Conservation (phyloP, 2,113 vertebrate genomes). For the Megaceryle torquata region DNA sequence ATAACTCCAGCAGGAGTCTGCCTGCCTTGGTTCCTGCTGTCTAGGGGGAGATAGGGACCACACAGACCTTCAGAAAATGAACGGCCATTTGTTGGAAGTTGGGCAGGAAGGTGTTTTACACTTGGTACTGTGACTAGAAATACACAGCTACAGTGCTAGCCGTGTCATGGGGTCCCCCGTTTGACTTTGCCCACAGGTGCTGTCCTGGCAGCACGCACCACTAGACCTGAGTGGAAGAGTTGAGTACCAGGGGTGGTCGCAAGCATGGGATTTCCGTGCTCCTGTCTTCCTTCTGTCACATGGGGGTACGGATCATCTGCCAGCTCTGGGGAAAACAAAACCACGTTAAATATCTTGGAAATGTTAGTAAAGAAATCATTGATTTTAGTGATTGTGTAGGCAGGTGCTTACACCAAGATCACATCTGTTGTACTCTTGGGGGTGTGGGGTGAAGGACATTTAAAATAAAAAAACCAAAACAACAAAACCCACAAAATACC, state of each 20-base stretch:
- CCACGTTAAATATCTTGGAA: neutral
- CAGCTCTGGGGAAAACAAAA: neutral
- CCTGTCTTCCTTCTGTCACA: neutral
- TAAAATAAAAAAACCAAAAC: too few species aligned
- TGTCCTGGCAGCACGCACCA: neutral
- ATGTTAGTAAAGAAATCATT: neutral
- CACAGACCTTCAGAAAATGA: neutral
- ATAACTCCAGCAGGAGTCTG: neutral
- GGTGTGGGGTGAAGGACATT: neutral
- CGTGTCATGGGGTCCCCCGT: accelerated
- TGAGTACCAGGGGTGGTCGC: neutral
- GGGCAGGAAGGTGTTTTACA: neutral
- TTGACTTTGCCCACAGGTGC: neutral
- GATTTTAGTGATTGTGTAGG: neutral
- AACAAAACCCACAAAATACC: neutral
- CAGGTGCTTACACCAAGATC: neutral
- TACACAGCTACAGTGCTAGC: neutral
- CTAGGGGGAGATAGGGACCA: neutral
- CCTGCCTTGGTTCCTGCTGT: neutral
- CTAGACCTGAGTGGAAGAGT: neutral
- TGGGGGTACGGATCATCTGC: neutral
- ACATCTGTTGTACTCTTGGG: neutral
- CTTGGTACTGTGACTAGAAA: neutral
- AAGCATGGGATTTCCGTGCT: neutral
- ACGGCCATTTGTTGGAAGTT: neutral